Evolutionary conservation across 2,113 vertebrate species (phyloP), one percentile per base, ranked within the genome.

Genomic region (Tetrax tetrax): DNA sequence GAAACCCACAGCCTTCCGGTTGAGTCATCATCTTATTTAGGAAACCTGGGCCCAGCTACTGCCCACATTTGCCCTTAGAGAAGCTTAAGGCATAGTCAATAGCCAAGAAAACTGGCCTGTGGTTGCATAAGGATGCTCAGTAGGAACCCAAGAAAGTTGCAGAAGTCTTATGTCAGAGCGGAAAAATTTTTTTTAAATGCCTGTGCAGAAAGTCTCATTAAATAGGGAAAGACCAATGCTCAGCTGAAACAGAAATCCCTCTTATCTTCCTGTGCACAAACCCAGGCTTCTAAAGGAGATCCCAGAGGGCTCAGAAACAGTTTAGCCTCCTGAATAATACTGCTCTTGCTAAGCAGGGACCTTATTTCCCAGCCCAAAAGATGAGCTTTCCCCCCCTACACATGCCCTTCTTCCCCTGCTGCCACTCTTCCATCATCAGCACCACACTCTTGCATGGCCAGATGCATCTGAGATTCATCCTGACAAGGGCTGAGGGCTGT

Each of bases 241-340:
- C 75, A 74, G 45, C 2, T 85, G 63, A 80, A 83, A 83, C 20
- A 41, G 66, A 93, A 96, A 92, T 88, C 84, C 80, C 45, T 88
- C 96, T 94, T 95, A 93, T 93, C 94, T 93, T 74, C 35, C 80
- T 63, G 41, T 83, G 66, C 95, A 96, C 93, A 89, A 91, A 70
- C 9, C 47, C 51, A 89, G 92, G 59, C 63, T 80, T 89, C 75
- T 53, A 80, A 86, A 95, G 83, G 70, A 90, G 48, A 77, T 80
- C 91, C 94, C 94, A 86, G 54, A 90, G 82, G 83, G 50, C 88
- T 93, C 76, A 61, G 72, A 75, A 94, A 60, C 92, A 56, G 28
- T 83, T 97, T 69, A 92, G 75, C 82, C 79, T 97, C 79, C 70
- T 50, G 33, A 90, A 86, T 90, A 80, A 77, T 2, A 53, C 57